Percentiles rank a stretch among this genome's conserved stretches.
Evolutionary conservation across 2,113 vertebrate genomes (phyloP).

Genomic region (Cavia porcellus): DNA sequence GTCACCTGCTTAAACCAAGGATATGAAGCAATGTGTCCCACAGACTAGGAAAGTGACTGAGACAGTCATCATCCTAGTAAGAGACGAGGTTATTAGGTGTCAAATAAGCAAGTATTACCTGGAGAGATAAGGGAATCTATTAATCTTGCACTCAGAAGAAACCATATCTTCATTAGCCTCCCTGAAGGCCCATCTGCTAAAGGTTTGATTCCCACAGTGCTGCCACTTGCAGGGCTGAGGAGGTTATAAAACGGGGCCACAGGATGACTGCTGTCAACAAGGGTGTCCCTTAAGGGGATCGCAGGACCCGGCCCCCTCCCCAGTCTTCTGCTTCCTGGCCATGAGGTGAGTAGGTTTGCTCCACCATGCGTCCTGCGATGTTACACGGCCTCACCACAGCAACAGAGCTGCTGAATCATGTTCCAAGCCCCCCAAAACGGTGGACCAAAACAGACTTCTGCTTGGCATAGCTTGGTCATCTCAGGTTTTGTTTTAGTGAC

Average conservation of each 20-base stretch:
- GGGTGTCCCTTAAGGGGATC: not conserved
- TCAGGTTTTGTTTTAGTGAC: not conserved
- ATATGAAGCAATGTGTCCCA: not conserved
- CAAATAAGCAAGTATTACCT: not conserved
- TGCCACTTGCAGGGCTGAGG: not conserved
- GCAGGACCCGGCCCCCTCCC: not conserved
- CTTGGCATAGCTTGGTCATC: not conserved
- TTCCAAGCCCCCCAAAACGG: not conserved
- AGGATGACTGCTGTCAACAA: not conserved
- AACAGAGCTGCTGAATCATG: not conserved
- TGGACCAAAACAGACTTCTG: not conserved
- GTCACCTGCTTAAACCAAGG: not conserved
- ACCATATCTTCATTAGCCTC: not conserved
- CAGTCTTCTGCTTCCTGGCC: not conserved
- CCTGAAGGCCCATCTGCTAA: no score
- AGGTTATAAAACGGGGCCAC: not conserved
- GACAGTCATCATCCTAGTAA: not conserved
- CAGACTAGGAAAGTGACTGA: not conserved
- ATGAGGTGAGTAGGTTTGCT: not conserved
- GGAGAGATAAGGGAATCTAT: not conserved
- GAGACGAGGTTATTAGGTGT: not conserved
- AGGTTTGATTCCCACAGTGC: not conserved
- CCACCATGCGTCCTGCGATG: not conserved
- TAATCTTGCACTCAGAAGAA: conserved; percentile 17
- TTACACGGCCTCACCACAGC: not conserved